These are phyloP conservation scores for Hexactinellida sp. DNA, from an alignment of 37 sponge, comb jelly and placozoan genomes.

Conservation along the genomic window DNA sequence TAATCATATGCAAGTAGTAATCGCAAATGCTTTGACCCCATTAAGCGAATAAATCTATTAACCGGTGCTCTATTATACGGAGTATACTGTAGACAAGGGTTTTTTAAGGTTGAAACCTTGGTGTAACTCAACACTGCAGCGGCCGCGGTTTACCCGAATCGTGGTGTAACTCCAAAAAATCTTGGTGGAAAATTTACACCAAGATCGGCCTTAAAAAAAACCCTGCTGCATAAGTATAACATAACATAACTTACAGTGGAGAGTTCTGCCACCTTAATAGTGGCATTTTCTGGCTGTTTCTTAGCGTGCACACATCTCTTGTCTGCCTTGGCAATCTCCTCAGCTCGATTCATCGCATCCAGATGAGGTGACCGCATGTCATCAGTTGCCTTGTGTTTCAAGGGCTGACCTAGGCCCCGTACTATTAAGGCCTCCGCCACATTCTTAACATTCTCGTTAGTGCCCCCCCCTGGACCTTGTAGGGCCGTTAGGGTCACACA, in stretches of 20 bases:
- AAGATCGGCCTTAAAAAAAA: too few relatives aligned
- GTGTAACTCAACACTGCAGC: too few relatives aligned
- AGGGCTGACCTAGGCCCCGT: slow-evolving; percentile 66
- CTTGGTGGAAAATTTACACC: too few relatives aligned
- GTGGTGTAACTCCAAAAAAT: too few relatives aligned
- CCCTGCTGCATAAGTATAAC: too few relatives aligned
- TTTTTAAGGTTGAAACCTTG: too few relatives aligned
- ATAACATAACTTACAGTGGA: slow-evolving; percentile 70
- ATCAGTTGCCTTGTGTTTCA: slow-evolving; percentile 74
- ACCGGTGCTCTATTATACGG: too few relatives aligned
- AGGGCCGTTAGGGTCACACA: slow-evolving; percentile 49
- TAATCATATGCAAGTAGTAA: too few relatives aligned
- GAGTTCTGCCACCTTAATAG: slow-evolving; percentile 69
- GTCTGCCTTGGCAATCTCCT: slow-evolving; percentile 70
- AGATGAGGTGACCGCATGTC: slow-evolving; percentile 76
- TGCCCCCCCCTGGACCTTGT: neutral
- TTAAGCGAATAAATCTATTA: too few relatives aligned
- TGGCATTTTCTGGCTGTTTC: slow-evolving; percentile 38
- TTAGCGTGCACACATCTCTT: slow-evolving; percentile 60
- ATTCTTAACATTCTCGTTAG: slow-evolving; percentile 46
- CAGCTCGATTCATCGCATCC: slow-evolving; percentile 76
- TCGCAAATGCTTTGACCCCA: too few relatives aligned
- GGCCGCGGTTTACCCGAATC: too few relatives aligned
- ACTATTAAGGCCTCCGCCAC: slow-evolving; percentile 90
- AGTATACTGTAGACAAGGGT: too few relatives aligned